A percentile compares a stretch with the other conserved stretches of the same genome.
Conservation (phyloP, 1,140 invertebrate genomes). For the Drosophila tropicalis region DNA sequence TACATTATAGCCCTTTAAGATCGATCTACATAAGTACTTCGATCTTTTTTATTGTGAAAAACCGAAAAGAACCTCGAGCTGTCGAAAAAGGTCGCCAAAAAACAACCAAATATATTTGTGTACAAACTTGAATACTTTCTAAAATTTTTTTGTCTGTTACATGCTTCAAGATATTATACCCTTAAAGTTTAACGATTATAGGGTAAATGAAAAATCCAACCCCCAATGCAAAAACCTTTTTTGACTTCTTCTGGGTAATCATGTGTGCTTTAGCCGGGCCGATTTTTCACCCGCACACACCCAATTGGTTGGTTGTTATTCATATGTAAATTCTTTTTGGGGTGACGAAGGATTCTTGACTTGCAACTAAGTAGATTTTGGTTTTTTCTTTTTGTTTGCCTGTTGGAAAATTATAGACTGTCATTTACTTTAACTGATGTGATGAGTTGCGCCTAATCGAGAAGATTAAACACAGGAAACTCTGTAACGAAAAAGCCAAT, state of each 20-base stretch:
- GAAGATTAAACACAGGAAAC: slow-evolving; percentile 10
- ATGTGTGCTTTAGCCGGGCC: slow-evolving; percentile 21
- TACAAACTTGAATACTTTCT: too few species aligned
- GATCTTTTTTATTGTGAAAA: too few species aligned
- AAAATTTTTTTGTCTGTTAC: too few species aligned
- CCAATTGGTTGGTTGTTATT: slow-evolving; percentile 17
- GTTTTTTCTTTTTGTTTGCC: slow-evolving; percentile 24
- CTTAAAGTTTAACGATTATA: background rate
- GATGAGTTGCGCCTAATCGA: slow-evolving; percentile 1
- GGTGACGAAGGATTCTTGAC: slow-evolving; percentile 18
- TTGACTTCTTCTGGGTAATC: slow-evolving; percentile 20
- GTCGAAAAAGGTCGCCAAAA: too few species aligned
- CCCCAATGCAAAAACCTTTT: slow-evolving; percentile 8
- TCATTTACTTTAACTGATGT: slow-evolving; percentile 32
- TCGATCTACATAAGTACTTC: too few species aligned
- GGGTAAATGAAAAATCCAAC: slow-evolving; percentile 21
- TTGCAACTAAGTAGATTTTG: slow-evolving; percentile 35
- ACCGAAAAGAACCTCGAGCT: too few species aligned
- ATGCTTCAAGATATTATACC: background rate
- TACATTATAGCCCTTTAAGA: too few species aligned
- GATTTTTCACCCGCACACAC: slow-evolving; percentile 35
- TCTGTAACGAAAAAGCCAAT: background rate
- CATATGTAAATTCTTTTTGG: slow-evolving; percentile 51
- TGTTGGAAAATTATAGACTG: slow-evolving; percentile 39
- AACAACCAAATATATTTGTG: too few species aligned